Conservation (phyloP, 1,140 invertebrate species). For the Drosophila nannoptera region DNA sequence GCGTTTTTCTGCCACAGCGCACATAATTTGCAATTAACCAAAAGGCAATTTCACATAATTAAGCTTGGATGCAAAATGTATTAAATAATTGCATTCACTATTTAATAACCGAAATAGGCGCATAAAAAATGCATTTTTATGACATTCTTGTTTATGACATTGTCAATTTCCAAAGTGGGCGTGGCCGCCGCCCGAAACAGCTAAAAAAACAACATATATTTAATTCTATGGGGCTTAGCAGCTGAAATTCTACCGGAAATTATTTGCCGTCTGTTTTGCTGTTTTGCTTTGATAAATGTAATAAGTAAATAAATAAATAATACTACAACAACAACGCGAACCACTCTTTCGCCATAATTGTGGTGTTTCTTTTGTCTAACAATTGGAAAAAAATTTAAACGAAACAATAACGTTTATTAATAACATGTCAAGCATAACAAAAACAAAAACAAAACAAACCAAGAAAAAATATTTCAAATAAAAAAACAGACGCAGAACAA, state of each 20-base stretch:
- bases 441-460: slow-evolving; percentile 5
- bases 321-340: slow-evolving; percentile 3
- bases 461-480: slow-evolving; percentile 2
- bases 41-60: slow-evolving; percentile 38
- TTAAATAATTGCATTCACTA: slow-evolving; percentile 41
- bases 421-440: slow-evolving; percentile 27
- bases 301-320: slow-evolving; percentile 5
- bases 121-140: slow-evolving; percentile 34
- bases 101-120: slow-evolving; percentile 16
- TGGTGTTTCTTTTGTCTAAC: slow-evolving; percentile 34
- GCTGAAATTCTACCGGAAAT: slow-evolving; percentile 52
- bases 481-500: slow-evolving; percentile 1
- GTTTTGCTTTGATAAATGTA: slow-evolving; percentile 45
- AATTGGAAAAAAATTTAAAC: neutral
- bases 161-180: slow-evolving; percentile 16
- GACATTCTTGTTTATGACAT: no score
- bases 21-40: slow-evolving; percentile 28
- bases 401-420: slow-evolving; percentile 35
- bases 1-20: slow-evolving; percentile 13
- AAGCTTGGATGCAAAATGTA: slow-evolving; percentile 36
- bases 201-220: neutral
- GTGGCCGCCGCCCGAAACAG: neutral
- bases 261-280: slow-evolving; percentile 50
- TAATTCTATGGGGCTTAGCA: slow-evolving; percentile 18
- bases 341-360: slow-evolving; percentile 17